Percentiles rank a stretch among this genome's conserved stretches.
These are phyloP conservation scores for Erithacus rubecula DNA, from an alignment of 2,797 vertebrate species.

Conservation along the genomic window DNA sequence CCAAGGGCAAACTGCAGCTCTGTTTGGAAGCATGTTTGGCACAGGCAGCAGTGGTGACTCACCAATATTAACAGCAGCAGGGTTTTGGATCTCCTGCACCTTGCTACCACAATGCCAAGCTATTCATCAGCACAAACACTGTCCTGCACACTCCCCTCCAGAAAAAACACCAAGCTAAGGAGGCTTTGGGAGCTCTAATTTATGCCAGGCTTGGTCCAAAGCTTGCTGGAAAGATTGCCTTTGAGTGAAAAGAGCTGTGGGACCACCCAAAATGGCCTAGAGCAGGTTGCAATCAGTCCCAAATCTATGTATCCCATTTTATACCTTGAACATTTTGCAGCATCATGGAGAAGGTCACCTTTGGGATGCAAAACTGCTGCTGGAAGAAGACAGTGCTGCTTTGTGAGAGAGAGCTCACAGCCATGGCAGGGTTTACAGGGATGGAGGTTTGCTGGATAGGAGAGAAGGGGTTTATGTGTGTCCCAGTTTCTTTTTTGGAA, in stretches of 20 bases:
- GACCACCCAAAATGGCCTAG: background rate
- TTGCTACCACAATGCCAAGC: slow-evolving; percentile 13
- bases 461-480: rapidly evolving
- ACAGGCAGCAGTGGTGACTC: slow-evolving; percentile 25
- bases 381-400: background rate
- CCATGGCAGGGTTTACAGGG: background rate
- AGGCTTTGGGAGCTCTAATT: background rate
- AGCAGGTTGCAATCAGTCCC: background rate
- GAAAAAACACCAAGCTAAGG: background rate
- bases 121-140: slow-evolving; percentile 19
- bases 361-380: background rate
- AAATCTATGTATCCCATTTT: background rate
- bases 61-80: slow-evolving; percentile 37
- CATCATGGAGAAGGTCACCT: background rate
- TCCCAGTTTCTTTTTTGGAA: background rate
- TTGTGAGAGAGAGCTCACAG: background rate
- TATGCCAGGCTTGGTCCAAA: background rate
- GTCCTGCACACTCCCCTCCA: background rate
- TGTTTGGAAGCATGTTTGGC: slow-evolving; percentile 29
- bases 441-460: background rate
- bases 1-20: slow-evolving; percentile 53
- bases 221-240: background rate
- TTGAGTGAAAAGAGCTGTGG: background rate
- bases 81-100: slow-evolving; percentile 25
- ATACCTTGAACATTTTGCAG: background rate